Percentiles rank a stretch among this genome's conserved stretches.
Conservation (phyloP, 2,888 invertebrate genomes). For the Leucophenga montana region DNA sequence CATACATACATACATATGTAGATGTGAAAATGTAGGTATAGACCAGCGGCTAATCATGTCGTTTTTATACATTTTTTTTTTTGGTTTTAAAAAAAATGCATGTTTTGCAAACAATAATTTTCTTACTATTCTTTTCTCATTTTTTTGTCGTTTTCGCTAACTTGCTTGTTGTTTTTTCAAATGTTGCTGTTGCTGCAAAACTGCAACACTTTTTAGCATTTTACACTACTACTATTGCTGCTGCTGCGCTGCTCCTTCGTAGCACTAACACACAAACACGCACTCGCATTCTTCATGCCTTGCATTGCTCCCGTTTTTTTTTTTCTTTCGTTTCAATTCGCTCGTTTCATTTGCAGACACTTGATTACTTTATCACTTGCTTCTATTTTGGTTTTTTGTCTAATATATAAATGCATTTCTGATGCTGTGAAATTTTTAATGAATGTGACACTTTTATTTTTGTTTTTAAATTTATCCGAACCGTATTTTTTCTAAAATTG, state of each 20-base stretch:
- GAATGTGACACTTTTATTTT: no score
- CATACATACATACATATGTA: no score
- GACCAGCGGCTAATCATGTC: not conserved
- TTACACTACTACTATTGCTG: not conserved
- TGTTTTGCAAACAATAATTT: not conserved
- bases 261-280: not conserved
- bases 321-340: not conserved
- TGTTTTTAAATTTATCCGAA: no score
- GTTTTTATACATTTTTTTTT: not conserved
- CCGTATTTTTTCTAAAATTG: no score
- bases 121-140: not conserved
- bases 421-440: no score
- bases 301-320: not conserved
- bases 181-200: not conserved
- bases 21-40: not conserved
- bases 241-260: no score
- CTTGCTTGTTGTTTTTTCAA: not conserved
- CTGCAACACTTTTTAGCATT: slow-evolving; percentile 20
- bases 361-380: not conserved
- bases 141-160: not conserved
- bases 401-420: no score
- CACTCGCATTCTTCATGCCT: slow-evolving; percentile 4
- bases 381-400: no score
- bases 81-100: not conserved
- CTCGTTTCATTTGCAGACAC: no score